Evolutionary conservation across 2,113 vertebrate species (phyloP).

Genomic region (Misgurnus mizolepis): DNA sequence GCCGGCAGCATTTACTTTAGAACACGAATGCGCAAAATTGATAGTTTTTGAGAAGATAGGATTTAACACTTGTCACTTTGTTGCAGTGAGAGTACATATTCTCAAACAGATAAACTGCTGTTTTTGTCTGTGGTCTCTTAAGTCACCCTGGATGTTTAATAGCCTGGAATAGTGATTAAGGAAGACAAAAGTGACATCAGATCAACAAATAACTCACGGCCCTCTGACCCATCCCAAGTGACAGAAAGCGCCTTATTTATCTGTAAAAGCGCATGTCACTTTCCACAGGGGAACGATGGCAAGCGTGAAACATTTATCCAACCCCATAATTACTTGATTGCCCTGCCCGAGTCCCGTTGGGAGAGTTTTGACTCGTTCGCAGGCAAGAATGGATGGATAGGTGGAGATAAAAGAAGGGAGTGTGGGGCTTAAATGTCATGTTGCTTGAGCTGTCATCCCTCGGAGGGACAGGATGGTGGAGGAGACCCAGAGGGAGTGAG

Average conservation of each 20-base stretch:
- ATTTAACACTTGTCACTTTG: background rate
- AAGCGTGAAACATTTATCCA: conserved; percentile 36
- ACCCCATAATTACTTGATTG: conserved; percentile 45
- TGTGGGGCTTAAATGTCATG: conserved; percentile 46
- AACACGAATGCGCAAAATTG: too few relatives aligned
- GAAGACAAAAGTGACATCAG: conserved; percentile 26
- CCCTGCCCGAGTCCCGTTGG: conserved; percentile 21
- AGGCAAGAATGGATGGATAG: conserved; percentile 5
- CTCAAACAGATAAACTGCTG: background rate
- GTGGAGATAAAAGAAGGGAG: conserved; percentile 7
- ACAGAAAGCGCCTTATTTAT: background rate
- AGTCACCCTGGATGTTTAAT: background rate
- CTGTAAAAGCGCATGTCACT: conserved; percentile 31
- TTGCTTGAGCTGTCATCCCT: conserved; percentile 39
- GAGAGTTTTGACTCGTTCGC: background rate
- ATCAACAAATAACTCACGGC: conserved; percentile 25
- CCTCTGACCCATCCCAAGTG: background rate
- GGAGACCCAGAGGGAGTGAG: background rate
- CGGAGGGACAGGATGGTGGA: conserved; percentile 8
- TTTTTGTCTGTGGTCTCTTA: background rate
- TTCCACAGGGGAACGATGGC: conserved; percentile 32
- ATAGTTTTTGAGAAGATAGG: too few relatives aligned
- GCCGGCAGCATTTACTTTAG: too few relatives aligned
- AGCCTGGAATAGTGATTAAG: background rate
- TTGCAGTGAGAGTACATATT: background rate